Conservation (phyloP, 2,113 vertebrate genomes). For the Syngnathus scovelli region DNA sequence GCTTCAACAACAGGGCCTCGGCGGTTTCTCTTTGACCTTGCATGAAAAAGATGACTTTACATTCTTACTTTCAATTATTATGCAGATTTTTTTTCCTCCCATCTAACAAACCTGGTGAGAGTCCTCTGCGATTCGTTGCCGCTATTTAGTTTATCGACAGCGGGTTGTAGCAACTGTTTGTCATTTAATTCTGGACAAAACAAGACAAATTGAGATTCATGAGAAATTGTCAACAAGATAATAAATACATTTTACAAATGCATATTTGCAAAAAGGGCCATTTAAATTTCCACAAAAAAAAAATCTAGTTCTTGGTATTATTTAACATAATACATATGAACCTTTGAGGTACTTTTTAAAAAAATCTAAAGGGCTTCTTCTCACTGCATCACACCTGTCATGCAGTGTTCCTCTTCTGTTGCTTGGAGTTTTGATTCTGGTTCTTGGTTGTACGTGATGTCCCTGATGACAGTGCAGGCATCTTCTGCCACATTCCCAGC, state of each 20-base stretch:
- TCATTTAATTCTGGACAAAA: slow-evolving; percentile 56
- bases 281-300: no score
- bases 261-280: no score
- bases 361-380: no score
- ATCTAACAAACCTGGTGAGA: slow-evolving; percentile 60
- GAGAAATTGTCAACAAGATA: no score
- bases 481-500: slow-evolving; percentile 70
- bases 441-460: slow-evolving; percentile 69
- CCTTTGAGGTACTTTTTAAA: no score
- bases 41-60: slow-evolving; percentile 1
- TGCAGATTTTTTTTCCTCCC: background rate
- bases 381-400: slow-evolving; percentile 46
- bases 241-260: no score
- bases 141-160: slow-evolving; percentile 41
- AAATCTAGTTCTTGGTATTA: no score
- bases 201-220: no score
- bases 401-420: slow-evolving; percentile 50
- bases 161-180: slow-evolving; percentile 57
- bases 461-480: slow-evolving; percentile 77
- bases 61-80: background rate
- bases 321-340: no score
- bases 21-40: slow-evolving; percentile 76
- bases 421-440: slow-evolving; percentile 44
- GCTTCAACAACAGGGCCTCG: slow-evolving; percentile 76
- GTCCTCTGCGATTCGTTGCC: slow-evolving; percentile 51